Conservation (phyloP, 2,888 invertebrate species). For the Acrobasis repandana region DNA sequence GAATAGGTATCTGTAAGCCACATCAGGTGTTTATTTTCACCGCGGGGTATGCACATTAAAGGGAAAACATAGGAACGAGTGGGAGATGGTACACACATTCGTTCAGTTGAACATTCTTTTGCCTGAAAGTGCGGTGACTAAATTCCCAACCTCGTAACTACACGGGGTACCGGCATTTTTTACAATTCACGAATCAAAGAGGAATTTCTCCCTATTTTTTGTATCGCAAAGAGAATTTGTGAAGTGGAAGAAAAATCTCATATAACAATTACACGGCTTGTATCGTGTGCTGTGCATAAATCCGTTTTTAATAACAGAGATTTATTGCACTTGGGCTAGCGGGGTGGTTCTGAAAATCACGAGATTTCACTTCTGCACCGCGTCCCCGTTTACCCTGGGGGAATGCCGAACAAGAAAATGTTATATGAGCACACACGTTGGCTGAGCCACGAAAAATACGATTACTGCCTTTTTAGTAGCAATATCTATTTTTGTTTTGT, state of each 20-base stretch:
- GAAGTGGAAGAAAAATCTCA: conserved; percentile 13
- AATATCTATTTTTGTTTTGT: background rate
- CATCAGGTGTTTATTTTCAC: background rate
- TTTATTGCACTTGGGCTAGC: conserved; percentile 41
- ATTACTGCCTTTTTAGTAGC: background rate
- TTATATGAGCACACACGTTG: conserved; percentile 33
- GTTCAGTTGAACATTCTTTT: conserved; percentile 1
- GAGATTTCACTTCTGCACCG: conserved; percentile 40
- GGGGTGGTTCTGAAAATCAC: conserved; percentile 37
- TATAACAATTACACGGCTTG: conserved; percentile 14
- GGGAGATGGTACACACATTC: background rate
- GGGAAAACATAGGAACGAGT: background rate
- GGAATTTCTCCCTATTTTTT: background rate
- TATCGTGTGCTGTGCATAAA: conserved; percentile 42
- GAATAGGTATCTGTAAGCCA: background rate
- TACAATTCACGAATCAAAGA: conserved; percentile 10
- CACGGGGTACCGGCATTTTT: conserved; percentile 4
- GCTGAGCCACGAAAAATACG: conserved; percentile 19
- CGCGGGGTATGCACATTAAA: background rate
- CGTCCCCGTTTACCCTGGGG: conserved; percentile 36
- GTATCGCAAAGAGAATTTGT: conserved; percentile 9
- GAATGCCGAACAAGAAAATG: conserved; percentile 38
- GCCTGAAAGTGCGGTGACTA: background rate
- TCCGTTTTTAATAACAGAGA: conserved; percentile 49
- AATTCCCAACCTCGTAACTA: background rate